Base-by-base conservation (phyloP, 92 coral and sea anemone genomes). In the Blastomussa wellsi region DNA sequence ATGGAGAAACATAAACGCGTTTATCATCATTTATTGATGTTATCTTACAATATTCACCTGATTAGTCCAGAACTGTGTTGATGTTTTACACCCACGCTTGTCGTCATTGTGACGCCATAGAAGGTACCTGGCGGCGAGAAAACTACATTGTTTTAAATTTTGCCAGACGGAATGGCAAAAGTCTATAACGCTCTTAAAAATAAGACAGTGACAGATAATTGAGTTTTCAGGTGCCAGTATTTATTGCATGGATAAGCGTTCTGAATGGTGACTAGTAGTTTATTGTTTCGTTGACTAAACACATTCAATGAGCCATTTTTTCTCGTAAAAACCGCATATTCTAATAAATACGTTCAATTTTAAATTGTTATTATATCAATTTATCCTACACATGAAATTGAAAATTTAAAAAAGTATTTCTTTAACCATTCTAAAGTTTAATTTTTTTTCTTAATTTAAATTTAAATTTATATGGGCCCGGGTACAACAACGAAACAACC, bases 71-170 rank as follows among this genome's bases (percentile, higher is more conserved):
- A n/a, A n/a, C n/a, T n/a, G 86, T 39, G 36, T 33, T 37, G 72
- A 72, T 82, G 55, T 53, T 22, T 5, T 36, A 71, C 86, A 22
- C 77, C 86, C 53, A 82, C 78, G 86, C 86, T 82, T 33, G 29
- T 11, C 79, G 86, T 71, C 78, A 71, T 37, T 11, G 10, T 82
- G 86, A 82, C 55, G 78, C 72, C 86, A 72, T 51, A 0, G 19
- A 47, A 41, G 37, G 41, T 1, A 35, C 32, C 67, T 26, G 84
- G 42, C 48, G 64, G 29, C 33, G 7, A 19, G 26, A 32, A 29
- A 29, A 29, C 28, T 37, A 39, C n/a, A 70, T 7, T n/a, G n/a
- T 70, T 70, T 70, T 65, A 65, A 35, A 35, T 22, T 70, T 33
- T 13, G 2, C 15, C 48, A 68, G 70, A 1, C 32, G 35, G 68